phyloP scores from a whole-genome alignment of 2,113 vertebrate species.

The pig (Sus scrofa) region DNA sequence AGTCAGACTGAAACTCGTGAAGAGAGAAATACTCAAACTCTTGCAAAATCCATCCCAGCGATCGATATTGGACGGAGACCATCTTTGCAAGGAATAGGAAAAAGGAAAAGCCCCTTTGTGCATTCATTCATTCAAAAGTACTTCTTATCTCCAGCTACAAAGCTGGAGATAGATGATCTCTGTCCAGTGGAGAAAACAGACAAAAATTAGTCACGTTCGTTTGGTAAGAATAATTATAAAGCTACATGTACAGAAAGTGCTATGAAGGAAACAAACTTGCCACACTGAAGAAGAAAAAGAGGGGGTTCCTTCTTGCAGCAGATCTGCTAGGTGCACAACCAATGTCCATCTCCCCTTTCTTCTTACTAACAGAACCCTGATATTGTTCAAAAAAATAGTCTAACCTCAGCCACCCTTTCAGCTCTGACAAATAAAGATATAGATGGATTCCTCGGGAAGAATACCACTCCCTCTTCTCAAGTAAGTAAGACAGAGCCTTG shows the following conservation, averaged over 20 bases:
- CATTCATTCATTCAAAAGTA: neutral
- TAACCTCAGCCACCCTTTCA: neutral
- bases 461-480: neutral
- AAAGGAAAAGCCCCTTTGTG: neutral
- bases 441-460: neutral
- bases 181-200: neutral
- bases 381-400: neutral
- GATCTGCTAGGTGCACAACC: neutral
- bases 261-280: neutral
- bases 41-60: neutral
- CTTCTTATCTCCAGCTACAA: neutral
- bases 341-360: neutral
- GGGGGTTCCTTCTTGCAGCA: neutral
- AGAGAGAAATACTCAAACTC: neutral
- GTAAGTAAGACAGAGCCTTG: neutral
- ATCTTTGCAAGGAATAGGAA: neutral
- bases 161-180: neutral
- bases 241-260: neutral
- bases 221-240: neutral
- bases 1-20: neutral
- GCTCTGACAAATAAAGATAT: neutral
- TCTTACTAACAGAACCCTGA: neutral
- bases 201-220: neutral
- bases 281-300: neutral
- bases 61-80: neutral